Evolutionary conservation across 2,888 invertebrate species (phyloP).

Genomic region (Torymus tubicola): DNA sequence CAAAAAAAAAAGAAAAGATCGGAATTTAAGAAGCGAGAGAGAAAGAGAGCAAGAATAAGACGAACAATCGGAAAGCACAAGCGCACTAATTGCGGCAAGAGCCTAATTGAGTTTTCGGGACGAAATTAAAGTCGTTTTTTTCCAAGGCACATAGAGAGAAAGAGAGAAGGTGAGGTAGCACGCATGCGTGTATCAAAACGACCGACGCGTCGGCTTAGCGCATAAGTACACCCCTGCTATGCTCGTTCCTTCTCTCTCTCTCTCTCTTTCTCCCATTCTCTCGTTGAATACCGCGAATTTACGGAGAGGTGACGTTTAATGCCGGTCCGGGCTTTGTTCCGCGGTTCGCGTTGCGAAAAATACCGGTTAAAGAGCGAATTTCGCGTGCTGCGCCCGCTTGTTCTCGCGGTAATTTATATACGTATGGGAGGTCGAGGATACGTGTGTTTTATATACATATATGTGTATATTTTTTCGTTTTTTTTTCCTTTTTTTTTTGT

Average conservation of each 20-base stretch:
- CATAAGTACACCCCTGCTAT: not conserved
- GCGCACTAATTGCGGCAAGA: constrained; percentile 59
- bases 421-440: too few relatives aligned
- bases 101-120: constrained; percentile 59
- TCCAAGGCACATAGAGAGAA: not conserved
- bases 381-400: too few relatives aligned
- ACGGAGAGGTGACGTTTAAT: too few relatives aligned
- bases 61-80: constrained; percentile 51
- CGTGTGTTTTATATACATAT: too few relatives aligned
- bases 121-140: constrained; percentile 29
- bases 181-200: not conserved
- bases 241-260: not conserved
- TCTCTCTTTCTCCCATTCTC: not conserved
- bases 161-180: too few relatives aligned
- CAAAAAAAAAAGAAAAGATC: constrained; percentile 9
- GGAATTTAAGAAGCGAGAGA: constrained; percentile 47
- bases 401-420: too few relatives aligned
- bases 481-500: too few relatives aligned
- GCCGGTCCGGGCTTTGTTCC: not conserved
- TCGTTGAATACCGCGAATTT: not conserved
- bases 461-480: too few relatives aligned
- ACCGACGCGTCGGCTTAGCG: not conserved
- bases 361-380: too few relatives aligned
- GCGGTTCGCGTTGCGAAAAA: not conserved
- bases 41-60: not conserved